Evolutionary conservation across 2,797 vertebrate genomes (phyloP), one percentile per base, ranked within the genome.

Genomic region (Gymnothorax javanicus): DNA sequence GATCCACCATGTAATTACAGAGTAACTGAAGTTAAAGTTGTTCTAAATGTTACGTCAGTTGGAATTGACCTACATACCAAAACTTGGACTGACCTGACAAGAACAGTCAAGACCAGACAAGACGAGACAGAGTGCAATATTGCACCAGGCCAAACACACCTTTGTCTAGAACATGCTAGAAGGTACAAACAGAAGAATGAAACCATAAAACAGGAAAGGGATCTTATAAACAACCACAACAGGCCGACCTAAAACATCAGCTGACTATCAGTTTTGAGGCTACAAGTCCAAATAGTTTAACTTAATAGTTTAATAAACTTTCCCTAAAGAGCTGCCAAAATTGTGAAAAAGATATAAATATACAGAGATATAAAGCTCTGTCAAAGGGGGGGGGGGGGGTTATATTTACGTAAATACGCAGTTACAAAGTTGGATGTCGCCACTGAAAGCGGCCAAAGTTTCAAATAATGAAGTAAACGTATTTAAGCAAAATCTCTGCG

Each of bases 41-140:
- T n/a, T n/a, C n/a, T n/a, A n/a, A n/a, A n/a, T n/a, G n/a, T n/a
- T n/a, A n/a, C n/a, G n/a, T n/a, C n/a, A n/a, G n/a, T n/a, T n/a
- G n/a, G n/a, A n/a, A n/a, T n/a, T n/a, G n/a, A n/a, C n/a, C n/a
- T n/a, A 52, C 73, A 77, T 77, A 77, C 73, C 73, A 77, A 43
- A 77, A 77, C 73, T 50, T 77, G 73, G 33, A 77, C 73, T 77
- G 73, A 77, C 73, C 73, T 50, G 33, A 77, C 73, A 15, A 77
- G 73, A 50, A 13, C 33, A 77, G 33, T 15, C 15, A 1, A 77
- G 73, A 50, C 73, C 15, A 77, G 73, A 75, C 71, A 75, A 33
- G n/a, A 43, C 27, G 17, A 77, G 33, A 15, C 33, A 77, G 43
- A 17, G 43, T 50, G 73, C 33, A 17, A 77, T 27, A 43, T 15